These are phyloP conservation scores for Falco rusticolus DNA, from an alignment of 2,797 vertebrate genomes.

Conservation along the genomic window DNA sequence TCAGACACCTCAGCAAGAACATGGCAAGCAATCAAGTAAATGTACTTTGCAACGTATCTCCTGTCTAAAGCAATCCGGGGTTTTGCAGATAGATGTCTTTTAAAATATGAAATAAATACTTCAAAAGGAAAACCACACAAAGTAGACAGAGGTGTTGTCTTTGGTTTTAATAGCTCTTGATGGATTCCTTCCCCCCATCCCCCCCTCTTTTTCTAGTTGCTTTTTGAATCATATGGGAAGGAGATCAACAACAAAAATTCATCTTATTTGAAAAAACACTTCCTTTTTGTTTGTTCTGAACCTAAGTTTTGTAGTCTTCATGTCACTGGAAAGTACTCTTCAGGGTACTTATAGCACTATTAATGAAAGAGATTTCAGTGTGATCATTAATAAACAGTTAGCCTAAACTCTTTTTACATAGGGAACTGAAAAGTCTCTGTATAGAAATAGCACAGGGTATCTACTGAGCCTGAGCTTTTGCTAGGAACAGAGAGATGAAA, in stretches of 20 bases:
- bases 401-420: background rate
- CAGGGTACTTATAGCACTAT: background rate
- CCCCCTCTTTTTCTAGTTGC: background rate
- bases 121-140: background rate
- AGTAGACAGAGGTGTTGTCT: background rate
- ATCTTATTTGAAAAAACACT: background rate
- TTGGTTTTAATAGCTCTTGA: background rate
- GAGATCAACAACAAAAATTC: background rate
- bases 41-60: background rate
- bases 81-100: background rate
- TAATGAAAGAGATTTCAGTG: background rate
- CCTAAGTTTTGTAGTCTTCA: background rate
- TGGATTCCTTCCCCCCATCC: background rate
- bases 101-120: background rate
- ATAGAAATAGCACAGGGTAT: background rate
- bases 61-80: background rate
- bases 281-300: background rate
- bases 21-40: background rate
- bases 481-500: slow-evolving; percentile 5
- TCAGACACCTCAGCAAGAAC: background rate
- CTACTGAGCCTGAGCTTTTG: background rate
- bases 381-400: slow-evolving; percentile 10
- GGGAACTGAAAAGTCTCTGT: background rate
- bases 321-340: background rate
- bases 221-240: background rate